Evolutionary conservation across 1,140 invertebrate genomes (phyloP), one percentile per base, ranked within the genome.

Genomic region (Temnothorax nylanderi): DNA sequence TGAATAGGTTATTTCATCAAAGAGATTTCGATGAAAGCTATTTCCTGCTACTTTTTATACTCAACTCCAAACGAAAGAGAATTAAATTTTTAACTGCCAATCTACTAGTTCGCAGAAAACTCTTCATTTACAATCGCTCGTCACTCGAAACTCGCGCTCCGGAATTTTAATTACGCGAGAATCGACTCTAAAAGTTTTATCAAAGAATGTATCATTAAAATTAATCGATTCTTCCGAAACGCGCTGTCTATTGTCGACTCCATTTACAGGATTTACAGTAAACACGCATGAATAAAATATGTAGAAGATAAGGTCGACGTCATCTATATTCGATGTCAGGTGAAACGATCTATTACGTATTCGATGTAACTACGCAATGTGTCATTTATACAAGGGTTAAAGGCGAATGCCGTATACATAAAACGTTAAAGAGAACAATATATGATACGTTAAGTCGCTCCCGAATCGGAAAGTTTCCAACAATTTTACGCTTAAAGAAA

Each of bases 81-180:
- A 69, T 47, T 26, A 44, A 76, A 58, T 58, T 41, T 37, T 41
- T 76, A 41, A 41, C 41, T 74, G 18, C 71, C 49, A n/a, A 74
- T 21, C 32, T 54, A 54, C 18, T 18, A 58, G n/a, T 56, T 51
- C 8, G 7, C 32, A 13, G n/a, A 56, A 76, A 41, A 58, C 3
- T 18, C 2, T 41, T 76, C 51, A 76, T 56, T 26, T 76, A 44
- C 11, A 75, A 75, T 58, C 74, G n/a, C n/a, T 21, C 26, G 74
- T 41, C 72, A 56, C 37, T 75, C 32, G 10, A 37, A 75, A 37
- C 18, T 37, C 6, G 49, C 11, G 13, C 1, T 18, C 13, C 3
- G 51, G 32, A 21, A 44, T 58, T 76, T 76, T 76, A 58, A 41
- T 76, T 72, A 51, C 69, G 16, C 16, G 37, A 76, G 32, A 76